phyloP scores from a whole-genome alignment of 2,797 vertebrate species.

The Fistularia tabacaria region DNA sequence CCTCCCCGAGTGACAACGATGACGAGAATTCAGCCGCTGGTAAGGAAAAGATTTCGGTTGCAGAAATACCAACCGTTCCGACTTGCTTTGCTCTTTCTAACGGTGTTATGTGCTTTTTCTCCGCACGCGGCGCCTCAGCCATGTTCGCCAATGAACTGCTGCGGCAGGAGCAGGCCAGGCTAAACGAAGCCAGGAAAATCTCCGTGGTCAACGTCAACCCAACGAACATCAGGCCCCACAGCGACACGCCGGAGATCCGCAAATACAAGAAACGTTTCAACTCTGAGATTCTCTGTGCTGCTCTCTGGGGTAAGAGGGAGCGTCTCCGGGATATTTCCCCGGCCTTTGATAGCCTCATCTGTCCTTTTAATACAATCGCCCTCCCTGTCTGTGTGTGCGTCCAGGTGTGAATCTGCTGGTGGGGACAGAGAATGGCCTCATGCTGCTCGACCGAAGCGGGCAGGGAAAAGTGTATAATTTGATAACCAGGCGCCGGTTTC shows the following conservation, averaged over 20 bases:
- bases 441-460: slow-evolving; percentile 96
- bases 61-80: background rate
- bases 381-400: slow-evolving; percentile 4
- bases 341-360: background rate
- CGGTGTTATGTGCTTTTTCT: background rate
- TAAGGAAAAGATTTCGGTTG: slow-evolving; percentile 36
- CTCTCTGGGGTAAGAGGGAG: slow-evolving; percentile 93
- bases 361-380: background rate
- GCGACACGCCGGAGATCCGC: slow-evolving; percentile 95
- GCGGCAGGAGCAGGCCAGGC: slow-evolving; percentile 92
- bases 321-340: slow-evolving; percentile 82
- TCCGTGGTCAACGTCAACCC: slow-evolving; percentile 98
- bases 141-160: slow-evolving; percentile 92
- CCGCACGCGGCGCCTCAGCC: slow-evolving; percentile 61
- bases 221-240: slow-evolving; percentile 96
- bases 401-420: slow-evolving; percentile 95
- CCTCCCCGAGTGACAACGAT: slow-evolving; percentile 83
- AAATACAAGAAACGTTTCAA: slow-evolving; percentile 99
- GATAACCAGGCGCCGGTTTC: slow-evolving; percentile 92
- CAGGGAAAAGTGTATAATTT: slow-evolving; percentile 98
- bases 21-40: slow-evolving; percentile 84
- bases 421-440: slow-evolving; percentile 94
- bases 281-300: slow-evolving; percentile 96
- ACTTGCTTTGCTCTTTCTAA: background rate
- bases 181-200: slow-evolving; percentile 95